Percentiles rank a stretch among this genome's conserved stretches.
Evolutionary conservation across 2,797 vertebrate genomes (phyloP).

Genomic region (Acanthiza pusilla): DNA sequence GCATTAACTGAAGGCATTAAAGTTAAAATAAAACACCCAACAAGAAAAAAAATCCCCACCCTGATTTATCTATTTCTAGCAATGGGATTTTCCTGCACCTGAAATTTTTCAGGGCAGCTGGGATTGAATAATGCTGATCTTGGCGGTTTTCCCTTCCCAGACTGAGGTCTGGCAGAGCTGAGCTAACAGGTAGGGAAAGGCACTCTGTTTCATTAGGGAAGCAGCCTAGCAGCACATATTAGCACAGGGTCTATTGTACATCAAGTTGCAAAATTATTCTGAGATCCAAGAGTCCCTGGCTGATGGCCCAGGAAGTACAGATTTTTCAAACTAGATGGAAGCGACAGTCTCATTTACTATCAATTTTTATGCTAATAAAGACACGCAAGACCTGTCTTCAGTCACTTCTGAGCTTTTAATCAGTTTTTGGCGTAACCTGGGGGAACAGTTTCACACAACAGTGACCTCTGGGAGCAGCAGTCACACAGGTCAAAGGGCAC

Average conservation of each 20-base stretch:
- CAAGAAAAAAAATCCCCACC: neutral
- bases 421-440: neutral
- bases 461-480: neutral
- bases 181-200: neutral
- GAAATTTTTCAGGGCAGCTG: neutral
- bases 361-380: neutral
- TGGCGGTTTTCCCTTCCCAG: neutral
- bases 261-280: neutral
- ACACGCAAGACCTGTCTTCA: neutral
- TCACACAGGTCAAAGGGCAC: neutral
- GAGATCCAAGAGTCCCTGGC: neutral
- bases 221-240: neutral
- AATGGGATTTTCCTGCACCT: neutral
- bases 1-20: neutral
- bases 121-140: neutral
- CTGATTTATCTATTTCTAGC: neutral
- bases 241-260: neutral
- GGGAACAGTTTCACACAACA: neutral
- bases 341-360: neutral
- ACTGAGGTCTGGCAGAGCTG: neutral
- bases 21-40: neutral
- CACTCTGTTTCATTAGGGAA: neutral
- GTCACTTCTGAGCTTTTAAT: neutral
- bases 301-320: neutral
- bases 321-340: constrained; percentile 7